Evolutionary conservation across 2,888 invertebrate species (phyloP), one percentile per base, ranked within the genome.

Genomic region (Caenorhabditis becei): DNA sequence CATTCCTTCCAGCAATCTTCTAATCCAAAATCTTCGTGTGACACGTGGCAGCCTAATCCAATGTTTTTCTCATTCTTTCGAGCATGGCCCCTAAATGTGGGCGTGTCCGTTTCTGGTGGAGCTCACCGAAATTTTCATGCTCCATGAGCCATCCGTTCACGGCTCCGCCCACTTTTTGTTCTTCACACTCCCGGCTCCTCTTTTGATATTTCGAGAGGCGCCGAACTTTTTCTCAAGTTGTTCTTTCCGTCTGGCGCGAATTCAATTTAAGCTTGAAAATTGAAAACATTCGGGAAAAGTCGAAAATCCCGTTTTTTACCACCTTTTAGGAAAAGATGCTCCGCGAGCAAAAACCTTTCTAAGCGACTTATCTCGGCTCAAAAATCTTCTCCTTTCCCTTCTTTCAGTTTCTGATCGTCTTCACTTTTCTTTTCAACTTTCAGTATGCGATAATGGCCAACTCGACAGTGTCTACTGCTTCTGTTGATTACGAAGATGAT

Each of bases 401-500:
- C 51, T 20, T 11, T 53, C 24, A 5, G 3, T 53, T 53, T 23
- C 14, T 32, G 32, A 32, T 32, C 32, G 4, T 23, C 11, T 35
- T 35, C 35, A 7, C 18, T 58, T 58, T 58, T 54, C 5, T 26
- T 28, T 1, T n/a, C n/a, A n/a, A n/a, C 32, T 54, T 54, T 10
- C 54, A 66, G 65, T 54, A 54, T 54, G 54, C 28, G 35, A 53
- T 54, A 8, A 66, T 67, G 67, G 26, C 26, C 16, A 41, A 41
- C 23, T 26, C 37, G 1, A 37, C 26, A 8, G 20, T 47, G 5
- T n/a, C 69, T 1, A 14, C 61, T 1, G 32, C 59, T 4, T 61
- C 70, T 20, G 51, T 37, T 8, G 44, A 54, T 32, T 63, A 77
- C 26, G 67, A 70, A 14, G 54, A 69, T 18, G 77, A 77, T 35